Evolutionary conservation across 2,113 vertebrate species (phyloP).

Genomic region (Cranoglanis bouderius): DNA sequence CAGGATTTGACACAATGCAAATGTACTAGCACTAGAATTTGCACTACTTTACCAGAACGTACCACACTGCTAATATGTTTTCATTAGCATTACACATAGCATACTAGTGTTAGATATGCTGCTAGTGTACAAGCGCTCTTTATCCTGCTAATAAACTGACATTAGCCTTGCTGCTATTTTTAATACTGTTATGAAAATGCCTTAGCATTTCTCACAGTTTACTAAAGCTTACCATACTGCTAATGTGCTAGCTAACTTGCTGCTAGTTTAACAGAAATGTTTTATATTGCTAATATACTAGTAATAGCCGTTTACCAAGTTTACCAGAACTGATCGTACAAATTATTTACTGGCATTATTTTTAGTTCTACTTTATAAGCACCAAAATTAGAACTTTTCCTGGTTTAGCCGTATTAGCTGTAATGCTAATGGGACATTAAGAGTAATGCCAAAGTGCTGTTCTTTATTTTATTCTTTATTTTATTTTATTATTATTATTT

Average conservation of each 20-base stretch:
- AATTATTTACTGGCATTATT: background rate
- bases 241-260: background rate
- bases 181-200: background rate
- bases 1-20: background rate
- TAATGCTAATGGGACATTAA: background rate
- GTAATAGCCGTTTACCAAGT: background rate
- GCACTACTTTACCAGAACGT: background rate
- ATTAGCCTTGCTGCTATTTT: background rate
- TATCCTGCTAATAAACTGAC: background rate
- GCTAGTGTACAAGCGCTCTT: background rate
- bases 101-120: background rate
- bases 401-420: background rate
- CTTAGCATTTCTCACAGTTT: background rate
- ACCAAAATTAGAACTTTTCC: background rate
- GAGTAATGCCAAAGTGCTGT: background rate
- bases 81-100: background rate
- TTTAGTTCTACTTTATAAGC: background rate
- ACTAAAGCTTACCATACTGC: background rate
- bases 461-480: too few species aligned
- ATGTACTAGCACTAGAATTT: background rate
- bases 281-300: background rate
- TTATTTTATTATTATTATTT: background rate
- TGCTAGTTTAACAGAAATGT: background rate
- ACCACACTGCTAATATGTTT: background rate
- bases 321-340: background rate